Evolutionary conservation across 2,113 vertebrate genomes (phyloP).

Genomic region (Epinephelus cyanopodus): DNA sequence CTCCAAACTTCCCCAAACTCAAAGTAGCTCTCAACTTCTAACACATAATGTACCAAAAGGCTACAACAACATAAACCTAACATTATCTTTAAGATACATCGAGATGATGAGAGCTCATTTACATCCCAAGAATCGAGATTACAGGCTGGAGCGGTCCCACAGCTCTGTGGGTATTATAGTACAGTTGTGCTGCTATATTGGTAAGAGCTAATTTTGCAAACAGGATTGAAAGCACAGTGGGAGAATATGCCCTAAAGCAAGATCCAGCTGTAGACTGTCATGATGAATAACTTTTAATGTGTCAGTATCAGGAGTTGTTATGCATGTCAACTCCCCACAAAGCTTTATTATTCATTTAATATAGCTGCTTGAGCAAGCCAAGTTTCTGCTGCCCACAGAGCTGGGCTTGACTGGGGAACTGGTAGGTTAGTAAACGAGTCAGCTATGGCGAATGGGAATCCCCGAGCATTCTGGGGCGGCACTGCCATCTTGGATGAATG

Average conservation of each 20-base stretch:
- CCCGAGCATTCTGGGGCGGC: no score
- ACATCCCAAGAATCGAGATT: background rate
- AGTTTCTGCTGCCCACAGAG: background rate
- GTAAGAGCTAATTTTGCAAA: slow-evolving; percentile 25
- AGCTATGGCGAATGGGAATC: no score
- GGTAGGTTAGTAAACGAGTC: background rate
- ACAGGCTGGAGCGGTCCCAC: background rate
- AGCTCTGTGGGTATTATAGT: slow-evolving; percentile 2
- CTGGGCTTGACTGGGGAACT: background rate
- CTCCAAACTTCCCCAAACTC: background rate
- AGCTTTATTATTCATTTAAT: slow-evolving; percentile 29
- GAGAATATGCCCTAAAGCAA: slow-evolving; percentile 7
- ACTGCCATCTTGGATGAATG: no score
- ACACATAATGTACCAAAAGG: background rate
- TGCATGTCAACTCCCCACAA: slow-evolving; percentile 33
- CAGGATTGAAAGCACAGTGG: slow-evolving; percentile 22
- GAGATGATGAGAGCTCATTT: background rate
- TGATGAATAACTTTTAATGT: slow-evolving; percentile 30
- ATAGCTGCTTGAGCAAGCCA: background rate
- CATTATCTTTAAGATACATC: background rate
- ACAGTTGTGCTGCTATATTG: background rate
- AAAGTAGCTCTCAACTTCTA: background rate
- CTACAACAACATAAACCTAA: background rate
- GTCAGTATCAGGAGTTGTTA: background rate
- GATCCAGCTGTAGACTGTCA: slow-evolving; percentile 37